Base-by-base conservation (phyloP, 2,113 vertebrate genomes). In the Perca flavescens region DNA sequence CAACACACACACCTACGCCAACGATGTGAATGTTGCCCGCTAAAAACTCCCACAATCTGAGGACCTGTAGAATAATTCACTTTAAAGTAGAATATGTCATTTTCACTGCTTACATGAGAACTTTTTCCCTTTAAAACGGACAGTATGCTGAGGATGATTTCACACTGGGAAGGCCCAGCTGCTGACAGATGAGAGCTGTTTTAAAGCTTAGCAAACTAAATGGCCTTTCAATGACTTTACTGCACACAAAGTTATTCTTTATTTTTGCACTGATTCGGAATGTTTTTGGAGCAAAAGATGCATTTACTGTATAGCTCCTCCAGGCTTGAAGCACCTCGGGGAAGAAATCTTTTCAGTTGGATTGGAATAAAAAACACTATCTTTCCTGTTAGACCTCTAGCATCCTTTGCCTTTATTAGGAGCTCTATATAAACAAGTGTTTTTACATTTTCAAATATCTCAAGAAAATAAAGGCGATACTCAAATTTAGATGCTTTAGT, bases 11-110 rank as follows among this genome's bases (percentile, higher is more conserved):
- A 40, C 40, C 2, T 0, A 40, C 7, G 8, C 36, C 8, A 40
- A 10, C 36, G 36, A 9, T 8, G 9, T 8, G 36, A 40, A 9
- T 10, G 36, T 69, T 10, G 64, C 61, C 40, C 21, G 56, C 53
- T 53, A 19, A 47, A 62, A 79, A 82, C 73, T 80, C 82, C 72
- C 82, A 80, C 75, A 50, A 4, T 64, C 72, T 36, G 49, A 50
- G 16, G 64, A 72, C 19, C 40, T 63, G 54, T 65, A 53, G 57
- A 67, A 25, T 4, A 14, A 10, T 6, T 25, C 1, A 15, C 22
- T 46, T 19, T 28, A 6, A 15, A 65, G 34, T 49, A 31, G 75
- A 46, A 62, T 50, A 17, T 28, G 16, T 52, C 31, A 71, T 0
- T 40, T 13, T 22, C 73, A 1, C 36, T 36, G 6, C 58, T 53